Evolutionary conservation across 2,113 vertebrate species (phyloP).

Genomic region (Mesitornis unicolor): DNA sequence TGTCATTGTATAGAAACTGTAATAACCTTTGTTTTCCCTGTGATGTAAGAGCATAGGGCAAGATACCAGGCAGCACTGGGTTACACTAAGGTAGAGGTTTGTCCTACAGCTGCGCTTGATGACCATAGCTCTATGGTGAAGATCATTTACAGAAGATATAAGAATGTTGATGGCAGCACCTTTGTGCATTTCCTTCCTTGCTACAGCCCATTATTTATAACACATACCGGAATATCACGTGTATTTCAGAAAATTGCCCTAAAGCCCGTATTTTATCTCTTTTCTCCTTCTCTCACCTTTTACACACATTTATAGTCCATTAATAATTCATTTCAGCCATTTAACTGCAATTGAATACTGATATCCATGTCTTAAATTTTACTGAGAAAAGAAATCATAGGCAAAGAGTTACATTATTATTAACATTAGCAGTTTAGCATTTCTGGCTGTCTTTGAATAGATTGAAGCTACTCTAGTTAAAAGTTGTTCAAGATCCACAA

Average conservation of each 20-base stretch:
- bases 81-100: not conserved
- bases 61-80: not conserved
- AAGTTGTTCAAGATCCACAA: not conserved
- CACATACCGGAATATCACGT: fast-evolving
- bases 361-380: not conserved
- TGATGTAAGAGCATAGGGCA: not conserved
- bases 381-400: not conserved
- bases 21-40: not conserved
- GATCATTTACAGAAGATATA: not conserved
- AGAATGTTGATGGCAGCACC: not conserved
- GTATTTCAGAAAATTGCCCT: not conserved
- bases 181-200: not conserved
- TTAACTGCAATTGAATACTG: not conserved
- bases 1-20: not conserved
- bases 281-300: not conserved
- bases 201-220: not conserved
- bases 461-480: not conserved
- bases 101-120: fast-evolving
- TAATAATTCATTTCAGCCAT: not conserved
- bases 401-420: not conserved
- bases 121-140: not conserved
- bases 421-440: not conserved
- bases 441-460: not conserved
- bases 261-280: not conserved
- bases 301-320: not conserved